Conservation (phyloP, 2,797 vertebrate genomes). For the Gastrophryne carolinensis region DNA sequence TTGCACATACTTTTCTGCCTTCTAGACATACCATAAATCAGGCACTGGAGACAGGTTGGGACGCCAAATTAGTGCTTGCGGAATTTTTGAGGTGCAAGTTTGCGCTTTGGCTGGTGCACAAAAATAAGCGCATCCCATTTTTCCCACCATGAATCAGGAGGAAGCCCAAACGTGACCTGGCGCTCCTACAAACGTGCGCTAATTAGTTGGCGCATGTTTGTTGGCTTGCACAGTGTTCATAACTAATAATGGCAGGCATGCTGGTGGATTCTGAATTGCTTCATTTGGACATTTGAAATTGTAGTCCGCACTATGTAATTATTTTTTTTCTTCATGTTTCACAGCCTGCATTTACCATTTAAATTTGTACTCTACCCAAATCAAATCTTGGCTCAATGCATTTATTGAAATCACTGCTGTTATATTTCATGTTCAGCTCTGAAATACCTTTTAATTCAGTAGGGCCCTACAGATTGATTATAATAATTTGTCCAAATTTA, state of each 20-base stretch:
- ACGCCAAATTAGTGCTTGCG: too few species aligned
- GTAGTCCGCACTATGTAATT: not conserved
- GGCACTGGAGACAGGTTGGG: too few species aligned
- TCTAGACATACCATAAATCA: too few species aligned
- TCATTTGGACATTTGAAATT: conserved; percentile 59
- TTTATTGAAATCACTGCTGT: not conserved
- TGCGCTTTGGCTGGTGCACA: too few species aligned
- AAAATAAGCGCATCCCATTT: too few species aligned
- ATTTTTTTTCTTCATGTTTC: not conserved
- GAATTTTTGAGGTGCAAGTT: too few species aligned
- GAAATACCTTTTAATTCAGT: not conserved
- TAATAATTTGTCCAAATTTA: not conserved
- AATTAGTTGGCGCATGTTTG: too few species aligned
- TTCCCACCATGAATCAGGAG: too few species aligned
- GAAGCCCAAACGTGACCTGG: too few species aligned
- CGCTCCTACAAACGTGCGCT: too few species aligned
- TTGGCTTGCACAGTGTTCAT: conserved; percentile 57
- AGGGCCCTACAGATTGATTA: not conserved
- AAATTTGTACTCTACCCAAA: not conserved
- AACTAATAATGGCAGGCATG: conserved; percentile 53
- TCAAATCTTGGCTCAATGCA: not conserved
- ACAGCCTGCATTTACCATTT: not conserved
- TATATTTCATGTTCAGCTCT: not conserved
- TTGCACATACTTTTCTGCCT: too few species aligned
- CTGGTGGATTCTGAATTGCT: conserved; percentile 53